These are phyloP conservation scores for Discoglossus pictus DNA, from an alignment of 2,797 vertebrate genomes.

Conservation along the genomic window DNA sequence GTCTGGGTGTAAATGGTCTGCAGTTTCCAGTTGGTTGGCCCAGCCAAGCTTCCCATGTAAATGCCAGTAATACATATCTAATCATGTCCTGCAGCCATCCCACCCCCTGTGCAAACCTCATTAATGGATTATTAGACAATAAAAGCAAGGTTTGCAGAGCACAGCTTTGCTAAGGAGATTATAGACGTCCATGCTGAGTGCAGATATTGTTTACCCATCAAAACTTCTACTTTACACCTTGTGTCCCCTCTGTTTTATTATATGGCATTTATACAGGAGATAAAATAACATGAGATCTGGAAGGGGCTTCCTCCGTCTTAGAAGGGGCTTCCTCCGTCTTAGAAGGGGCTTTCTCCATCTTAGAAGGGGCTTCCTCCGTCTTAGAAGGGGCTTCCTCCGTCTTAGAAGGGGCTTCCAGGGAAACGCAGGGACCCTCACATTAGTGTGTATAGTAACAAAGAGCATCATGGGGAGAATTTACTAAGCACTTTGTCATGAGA, in stretches of 20 bases:
- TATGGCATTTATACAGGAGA: conserved; percentile 3
- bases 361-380: no score
- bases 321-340: no score
- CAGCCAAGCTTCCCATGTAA: conserved; percentile 78
- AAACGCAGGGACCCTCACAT: no score
- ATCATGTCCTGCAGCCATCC: conserved; percentile 86
- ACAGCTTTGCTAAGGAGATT: conserved; percentile 18
- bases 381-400: no score
- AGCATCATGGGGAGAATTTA: no score
- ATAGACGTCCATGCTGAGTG: conserved; percentile 22
- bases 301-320: no score
- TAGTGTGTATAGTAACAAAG: no score
- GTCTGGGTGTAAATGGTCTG: conserved; percentile 56
- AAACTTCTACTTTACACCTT: conserved; percentile 23
- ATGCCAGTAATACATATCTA: conserved; percentile 94
- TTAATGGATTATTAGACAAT: conserved; percentile 58
- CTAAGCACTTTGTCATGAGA: no score
- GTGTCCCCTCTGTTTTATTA: conserved; percentile 16
- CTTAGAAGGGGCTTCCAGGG: no score
- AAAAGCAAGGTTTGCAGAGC: conserved; percentile 21
- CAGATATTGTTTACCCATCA: conserved; percentile 36
- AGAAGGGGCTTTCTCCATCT: no score
- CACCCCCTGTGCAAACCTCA: conserved; percentile 58
- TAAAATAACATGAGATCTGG: no score
- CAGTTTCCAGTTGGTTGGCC: conserved; percentile 75